Percentiles rank a stretch among this genome's conserved stretches.
Evolutionary conservation across 1,140 invertebrate species (phyloP).

Genomic region (Aradophagus sp.): DNA sequence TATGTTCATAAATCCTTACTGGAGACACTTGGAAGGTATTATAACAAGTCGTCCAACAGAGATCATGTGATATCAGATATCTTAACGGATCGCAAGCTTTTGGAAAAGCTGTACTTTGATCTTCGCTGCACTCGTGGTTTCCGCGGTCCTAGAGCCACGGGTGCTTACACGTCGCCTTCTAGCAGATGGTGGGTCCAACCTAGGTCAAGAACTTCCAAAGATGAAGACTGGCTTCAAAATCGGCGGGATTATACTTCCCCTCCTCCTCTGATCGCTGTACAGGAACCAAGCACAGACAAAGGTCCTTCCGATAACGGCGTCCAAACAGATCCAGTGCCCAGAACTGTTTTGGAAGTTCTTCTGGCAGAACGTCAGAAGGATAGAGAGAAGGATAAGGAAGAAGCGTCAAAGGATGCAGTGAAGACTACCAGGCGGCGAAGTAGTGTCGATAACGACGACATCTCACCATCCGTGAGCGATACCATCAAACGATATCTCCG

Average conservation of each 20-base stretch:
- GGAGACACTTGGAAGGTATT: constrained; percentile 81
- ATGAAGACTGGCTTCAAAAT: constrained; percentile 36
- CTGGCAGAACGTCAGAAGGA: constrained; percentile 63
- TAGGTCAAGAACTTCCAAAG: constrained; percentile 64
- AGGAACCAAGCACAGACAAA: constrained; percentile 76
- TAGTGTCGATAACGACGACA: constrained; percentile 87
- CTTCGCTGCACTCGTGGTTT: constrained; percentile 81
- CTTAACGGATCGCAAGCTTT: constrained; percentile 80
- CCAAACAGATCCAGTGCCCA: constrained; percentile 79
- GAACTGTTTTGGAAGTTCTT: constrained; percentile 74
- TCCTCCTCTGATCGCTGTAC: constrained; percentile 81
- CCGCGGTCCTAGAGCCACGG: constrained; percentile 74
- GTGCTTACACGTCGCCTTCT: constrained; percentile 68
- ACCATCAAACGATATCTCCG: constrained; percentile 88
- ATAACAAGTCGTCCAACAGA: constrained; percentile 78
- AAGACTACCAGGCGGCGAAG: constrained; percentile 76
- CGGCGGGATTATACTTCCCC: constrained; percentile 67
- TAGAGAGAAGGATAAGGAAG: constrained; percentile 51
- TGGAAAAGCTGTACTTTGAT: constrained; percentile 84
- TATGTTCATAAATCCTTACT: constrained; percentile 78
- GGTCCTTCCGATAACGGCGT: constrained; percentile 73
- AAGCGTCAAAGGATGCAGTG: constrained; percentile 57
- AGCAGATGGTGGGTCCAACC: constrained; percentile 66
- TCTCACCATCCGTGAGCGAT: constrained; percentile 88
- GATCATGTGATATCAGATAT: constrained; percentile 82